These are phyloP conservation scores for Slavum lentiscoides DNA, from an alignment of 2,888 invertebrate genomes.

Conservation along the genomic window DNA sequence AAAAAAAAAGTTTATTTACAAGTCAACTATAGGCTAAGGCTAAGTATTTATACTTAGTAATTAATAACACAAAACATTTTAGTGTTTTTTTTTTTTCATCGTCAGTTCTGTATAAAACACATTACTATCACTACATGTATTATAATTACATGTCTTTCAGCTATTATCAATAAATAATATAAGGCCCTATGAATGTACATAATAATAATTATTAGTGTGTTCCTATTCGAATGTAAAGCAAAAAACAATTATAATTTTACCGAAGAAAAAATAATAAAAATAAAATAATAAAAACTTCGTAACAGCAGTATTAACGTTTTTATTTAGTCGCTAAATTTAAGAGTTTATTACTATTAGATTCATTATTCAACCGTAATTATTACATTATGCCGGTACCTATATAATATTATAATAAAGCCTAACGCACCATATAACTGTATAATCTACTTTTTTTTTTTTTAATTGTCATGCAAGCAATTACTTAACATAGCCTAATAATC, in stretches of 20 bases:
- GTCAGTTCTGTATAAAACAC: constrained; percentile 49
- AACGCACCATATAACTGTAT: constrained; percentile 38
- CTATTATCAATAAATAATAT: not conserved
- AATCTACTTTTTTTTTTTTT: constrained; percentile 36
- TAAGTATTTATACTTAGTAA: constrained; percentile 13
- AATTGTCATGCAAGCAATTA: constrained; percentile 47
- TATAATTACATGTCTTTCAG: constrained; percentile 30
- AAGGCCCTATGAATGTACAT: constrained; percentile 16
- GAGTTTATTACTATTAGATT: too few species aligned
- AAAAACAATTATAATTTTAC: not conserved
- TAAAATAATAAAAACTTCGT: not conserved
- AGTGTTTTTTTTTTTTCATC: not conserved
- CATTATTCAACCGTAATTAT: not conserved
- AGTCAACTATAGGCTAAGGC: constrained; percentile 49
- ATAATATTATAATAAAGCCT: constrained; percentile 21
- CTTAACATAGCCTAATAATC: constrained; percentile 41
- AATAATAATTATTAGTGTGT: constrained; percentile 18
- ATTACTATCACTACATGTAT: constrained; percentile 43
- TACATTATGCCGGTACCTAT: not conserved
- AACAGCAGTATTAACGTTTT: not conserved
- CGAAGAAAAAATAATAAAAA: not conserved
- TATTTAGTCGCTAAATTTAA: not conserved
- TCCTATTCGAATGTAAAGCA: not conserved
- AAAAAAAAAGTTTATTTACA: constrained; percentile 40
- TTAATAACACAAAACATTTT: not conserved